Base-by-base conservation (phyloP, 2,888 invertebrate genomes). In the Cerastoderma edule region DNA sequence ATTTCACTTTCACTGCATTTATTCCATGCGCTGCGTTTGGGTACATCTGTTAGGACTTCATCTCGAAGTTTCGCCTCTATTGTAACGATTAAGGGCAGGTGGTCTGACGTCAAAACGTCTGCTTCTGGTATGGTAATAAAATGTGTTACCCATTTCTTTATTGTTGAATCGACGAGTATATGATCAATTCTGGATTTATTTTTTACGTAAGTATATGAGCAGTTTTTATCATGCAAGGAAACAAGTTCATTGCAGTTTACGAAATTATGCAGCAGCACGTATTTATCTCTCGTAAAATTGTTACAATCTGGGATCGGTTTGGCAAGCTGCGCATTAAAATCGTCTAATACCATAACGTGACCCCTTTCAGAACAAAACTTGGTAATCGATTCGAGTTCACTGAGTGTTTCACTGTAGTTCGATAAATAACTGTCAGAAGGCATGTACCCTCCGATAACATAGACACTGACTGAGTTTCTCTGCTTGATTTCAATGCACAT, bases 381-480 rank as follows among this genome's bases (percentile, higher is more conserved):
- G 8, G 22, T 53, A 8, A 53, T 16, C 10, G 53, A 10, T 22
- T 53, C 16, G 8, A 53, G 13, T 19, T 53, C 53, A 22, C 22
- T 53, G 13, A 53, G 22, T 16, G 22, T 22, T 19, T 8, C 8
- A 8, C 22, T 10, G 22, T 53, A 53, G 8, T n/a, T n/a, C 8
- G 13, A 8, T 19, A 53, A n/a, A 53, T 53, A 16, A 27, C 54
- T 67, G 6, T 22, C 6, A 24, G 54, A 30, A 22, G 54, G 67
- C 54, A 67, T 32, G 39, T 67, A 67, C 3, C 33, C 67, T 22
- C 53, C 53, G 16, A 67, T 32, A 10, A 46, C 39, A 35, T 67
- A 67, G 3, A 67, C n/a, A 1, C 24, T 33, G 8, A 27, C 6
- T 8, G 28, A 2, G 24, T 53, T 27, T 10, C 35, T 27, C 2